A percentile compares a stretch with the other conserved stretches of the same genome.
Conservation (phyloP, 2,797 vertebrate genomes). For the Rhodeus uyekii region DNA sequence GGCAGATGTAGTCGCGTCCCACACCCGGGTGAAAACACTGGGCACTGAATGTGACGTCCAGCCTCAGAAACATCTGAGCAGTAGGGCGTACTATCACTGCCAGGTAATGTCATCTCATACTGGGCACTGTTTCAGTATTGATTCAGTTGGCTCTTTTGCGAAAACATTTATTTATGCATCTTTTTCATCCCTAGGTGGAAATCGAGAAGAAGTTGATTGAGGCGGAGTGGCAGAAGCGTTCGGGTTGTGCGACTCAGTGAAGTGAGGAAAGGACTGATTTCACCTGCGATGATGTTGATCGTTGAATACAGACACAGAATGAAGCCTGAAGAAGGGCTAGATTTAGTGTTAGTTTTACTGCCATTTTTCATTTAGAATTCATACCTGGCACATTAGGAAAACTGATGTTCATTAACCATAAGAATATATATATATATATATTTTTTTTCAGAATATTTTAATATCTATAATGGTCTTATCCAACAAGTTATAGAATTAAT, state of each 20-base stretch:
- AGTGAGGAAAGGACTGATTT: background rate
- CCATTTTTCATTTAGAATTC: background rate
- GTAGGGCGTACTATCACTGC: slow-evolving; percentile 87
- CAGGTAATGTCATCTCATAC: slow-evolving; percentile 68
- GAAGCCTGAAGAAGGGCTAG: background rate
- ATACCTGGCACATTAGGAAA: background rate
- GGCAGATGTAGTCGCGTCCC: slow-evolving; percentile 82
- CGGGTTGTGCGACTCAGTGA: slow-evolving; percentile 89
- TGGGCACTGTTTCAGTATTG: background rate
- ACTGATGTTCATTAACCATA: slow-evolving; percentile 21
- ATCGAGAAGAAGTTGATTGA: slow-evolving; percentile 96
- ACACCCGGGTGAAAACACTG: slow-evolving; percentile 86
- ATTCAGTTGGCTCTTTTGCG: background rate
- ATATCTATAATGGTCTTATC: slow-evolving; percentile 51
- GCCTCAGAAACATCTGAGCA: slow-evolving; percentile 89
- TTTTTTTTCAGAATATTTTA: slow-evolving; percentile 50
- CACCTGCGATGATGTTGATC: background rate
- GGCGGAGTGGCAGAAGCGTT: slow-evolving; percentile 82
- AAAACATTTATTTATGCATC: background rate
- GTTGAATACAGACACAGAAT: background rate
- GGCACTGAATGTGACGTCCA: slow-evolving; percentile 89
- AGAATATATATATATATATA: background rate
- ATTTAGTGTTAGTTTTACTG: background rate
- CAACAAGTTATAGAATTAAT: slow-evolving; percentile 66
- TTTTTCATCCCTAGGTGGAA: slow-evolving; percentile 81